Evolutionary conservation across 2,888 invertebrate genomes (phyloP), one percentile per base, ranked within the genome.

Genomic region (Meganola albula): DNA sequence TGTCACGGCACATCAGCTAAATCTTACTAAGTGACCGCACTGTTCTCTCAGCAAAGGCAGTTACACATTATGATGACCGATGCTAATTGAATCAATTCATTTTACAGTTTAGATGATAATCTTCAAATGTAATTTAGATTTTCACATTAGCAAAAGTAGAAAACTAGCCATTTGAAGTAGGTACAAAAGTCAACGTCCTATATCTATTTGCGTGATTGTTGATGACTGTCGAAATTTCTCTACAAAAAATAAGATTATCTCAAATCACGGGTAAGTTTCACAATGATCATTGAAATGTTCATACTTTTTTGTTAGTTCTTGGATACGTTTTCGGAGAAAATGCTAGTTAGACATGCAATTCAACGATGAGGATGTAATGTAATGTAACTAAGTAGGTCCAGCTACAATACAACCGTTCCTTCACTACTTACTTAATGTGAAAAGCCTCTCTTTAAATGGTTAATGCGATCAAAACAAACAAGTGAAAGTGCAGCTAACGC

Each of bases 181-280:
- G n/a, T n/a, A n/a, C n/a, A n/a, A 16, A 16, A 16, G 6, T 16
- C 4, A 16, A 16, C 6, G 16, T 16, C 16, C n/a, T 52, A 44
- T 44, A 39, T 53, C 40, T 42, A 40, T 44, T 75, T 58, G 82
- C 78, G 82, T 83, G 80, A 74, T 77, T 63, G 53, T 45, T 52
- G 59, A 63, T 62, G 62, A 67, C 72, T 68, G 64, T 58, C 46
- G 45, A 74, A 75, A 78, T 77, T 76, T 80, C 72, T 71, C 70
- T 48, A 56, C 58, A 73, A 74, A 70, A 53, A 77, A 74, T 63
- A 58, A 70, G 66, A 74, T 74, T 69, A 64, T 70, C 74, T 71
- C 65, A 74, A 77, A 80, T 76, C 61, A 72, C 68, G 53, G 65
- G 62, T 58, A 66, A n/a, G n/a, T 73, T 74, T 73, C 67, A 63